Base-by-base conservation (phyloP, 2,797 vertebrate genomes). In the Gephyroberyx darwinii region DNA sequence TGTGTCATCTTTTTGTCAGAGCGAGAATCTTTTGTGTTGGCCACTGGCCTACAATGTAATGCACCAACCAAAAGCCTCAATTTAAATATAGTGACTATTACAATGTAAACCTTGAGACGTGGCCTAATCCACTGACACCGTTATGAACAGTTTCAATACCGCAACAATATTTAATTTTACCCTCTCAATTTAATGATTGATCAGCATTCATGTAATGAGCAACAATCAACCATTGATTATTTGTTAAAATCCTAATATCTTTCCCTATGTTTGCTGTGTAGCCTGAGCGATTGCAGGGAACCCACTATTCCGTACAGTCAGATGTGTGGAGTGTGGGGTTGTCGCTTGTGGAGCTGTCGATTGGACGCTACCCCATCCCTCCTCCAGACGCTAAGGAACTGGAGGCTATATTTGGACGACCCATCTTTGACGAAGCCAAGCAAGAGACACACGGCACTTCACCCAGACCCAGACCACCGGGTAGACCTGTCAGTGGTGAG, bases 281-380 rank as follows among this genome's bases (percentile, higher is more conserved):
- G 96, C 96, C 95, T 0, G 96, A 96, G 86, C 92, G 96, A 56
- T 78, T 97, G 84, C 96, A 97, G 83, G 96, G 96, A 76, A 96
- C 96, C 1, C 94, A 96, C 85, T 96, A 96, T 71, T 96, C 95
- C 0, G 95, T 97, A 78, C 96, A 96, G 92, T 97, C 95, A 0
- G 95, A 96, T 81, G 94, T 96, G 80, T 97, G 95, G 95, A 96
- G 95, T 80, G 96, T 97, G 96, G 96, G 95, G 5, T 89, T 97
- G 84, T 96, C 96, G 1, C 85, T 96, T 65, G 95, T 96, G 80
- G 96, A 97, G 89, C 85, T 97, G 77, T 92, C 95, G 4, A 94
- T 96, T 0, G 95, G 95, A 20, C 93, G 95, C 80, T 96, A 94
- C 77, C 96, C 96, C 73, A 96, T 97, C 71, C 95, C 96, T 71